Conservation (phyloP, 1,140 invertebrate genomes). For the Camponotus pennsylvanicus region DNA sequence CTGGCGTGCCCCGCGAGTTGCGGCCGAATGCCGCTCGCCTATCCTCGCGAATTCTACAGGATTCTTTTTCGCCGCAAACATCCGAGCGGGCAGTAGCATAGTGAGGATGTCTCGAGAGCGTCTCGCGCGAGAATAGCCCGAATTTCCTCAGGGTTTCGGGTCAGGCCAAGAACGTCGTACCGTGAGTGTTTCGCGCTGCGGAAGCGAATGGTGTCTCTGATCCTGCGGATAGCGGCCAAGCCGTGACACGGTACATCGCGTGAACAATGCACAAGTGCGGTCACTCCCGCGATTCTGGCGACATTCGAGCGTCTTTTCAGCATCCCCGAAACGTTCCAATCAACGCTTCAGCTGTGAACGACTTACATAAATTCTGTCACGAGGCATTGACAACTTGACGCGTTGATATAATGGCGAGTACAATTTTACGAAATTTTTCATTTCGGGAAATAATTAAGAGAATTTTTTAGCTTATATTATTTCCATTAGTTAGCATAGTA, state of each 20-base stretch:
- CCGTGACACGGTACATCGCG: conserved; percentile 52
- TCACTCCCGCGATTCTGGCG: conserved; percentile 47
- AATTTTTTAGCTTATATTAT: neutral
- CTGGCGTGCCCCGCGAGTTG: conserved; percentile 35
- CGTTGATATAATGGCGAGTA: neutral
- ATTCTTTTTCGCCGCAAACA: conserved; percentile 67
- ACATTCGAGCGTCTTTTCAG: conserved; percentile 47
- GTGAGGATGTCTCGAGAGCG: conserved; percentile 67
- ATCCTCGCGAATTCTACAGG: conserved; percentile 50
- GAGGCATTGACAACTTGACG: neutral
- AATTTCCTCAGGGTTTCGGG: conserved; percentile 77
- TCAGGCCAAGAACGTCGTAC: conserved; percentile 68
- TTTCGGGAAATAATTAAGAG: neutral
- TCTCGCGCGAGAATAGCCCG: conserved; percentile 71
- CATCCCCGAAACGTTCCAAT: neutral
- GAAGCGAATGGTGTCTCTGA: conserved; percentile 47
- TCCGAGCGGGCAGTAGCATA: conserved; percentile 59
- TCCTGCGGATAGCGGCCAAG: conserved; percentile 57
- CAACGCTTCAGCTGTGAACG: neutral
- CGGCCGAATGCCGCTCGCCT: conserved; percentile 34
- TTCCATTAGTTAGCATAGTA: neutral
- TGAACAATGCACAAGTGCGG: conserved; percentile 65
- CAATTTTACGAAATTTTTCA: neutral
- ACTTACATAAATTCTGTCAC: neutral
- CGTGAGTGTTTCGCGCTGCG: conserved; percentile 56